Evolutionary conservation across 2,888 invertebrate species (phyloP).

Genomic region (Drosophila merina): DNA sequence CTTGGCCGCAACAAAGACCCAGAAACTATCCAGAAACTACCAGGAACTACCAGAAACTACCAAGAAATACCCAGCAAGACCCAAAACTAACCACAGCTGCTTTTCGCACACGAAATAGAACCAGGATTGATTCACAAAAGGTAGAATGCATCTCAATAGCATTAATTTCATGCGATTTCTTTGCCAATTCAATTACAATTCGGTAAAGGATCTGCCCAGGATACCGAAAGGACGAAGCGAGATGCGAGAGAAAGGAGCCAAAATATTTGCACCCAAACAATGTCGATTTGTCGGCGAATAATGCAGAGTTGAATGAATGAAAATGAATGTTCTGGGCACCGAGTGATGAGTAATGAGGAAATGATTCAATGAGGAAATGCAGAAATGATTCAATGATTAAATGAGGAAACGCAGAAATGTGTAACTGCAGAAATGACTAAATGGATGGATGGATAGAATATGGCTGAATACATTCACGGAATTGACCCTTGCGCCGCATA

Average conservation of each 20-base stretch:
- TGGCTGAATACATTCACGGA: neutral
- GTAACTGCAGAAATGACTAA: neutral
- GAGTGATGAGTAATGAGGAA: slow-evolving; percentile 9
- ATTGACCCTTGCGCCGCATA: slow-evolving; percentile 20
- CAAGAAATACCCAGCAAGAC: too few species aligned
- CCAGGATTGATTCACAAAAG: too few species aligned
- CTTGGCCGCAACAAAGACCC: slow-evolving; percentile 19
- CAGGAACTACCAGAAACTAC: neutral
- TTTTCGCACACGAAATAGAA: too few species aligned
- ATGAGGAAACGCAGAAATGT: neutral
- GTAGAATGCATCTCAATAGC: neutral
- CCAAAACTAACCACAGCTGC: too few species aligned
- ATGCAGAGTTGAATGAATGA: slow-evolving; percentile 1
- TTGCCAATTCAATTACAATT: slow-evolving; percentile 23
- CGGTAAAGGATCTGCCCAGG: neutral
- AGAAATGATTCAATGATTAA: too few species aligned
- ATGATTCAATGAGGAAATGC: slow-evolving; percentile 25
- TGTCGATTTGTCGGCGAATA: slow-evolving; percentile 20
- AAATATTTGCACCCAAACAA: slow-evolving; percentile 9
- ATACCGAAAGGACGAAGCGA: too few species aligned
- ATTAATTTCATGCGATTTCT: slow-evolving; percentile 30
- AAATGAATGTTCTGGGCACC: slow-evolving; percentile 17
- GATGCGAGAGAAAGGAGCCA: too few species aligned
- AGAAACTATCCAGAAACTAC: neutral
- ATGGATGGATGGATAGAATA: slow-evolving; percentile 18